Base-by-base conservation (phyloP, 2,888 invertebrate species). In the Eilema caniola region DNA sequence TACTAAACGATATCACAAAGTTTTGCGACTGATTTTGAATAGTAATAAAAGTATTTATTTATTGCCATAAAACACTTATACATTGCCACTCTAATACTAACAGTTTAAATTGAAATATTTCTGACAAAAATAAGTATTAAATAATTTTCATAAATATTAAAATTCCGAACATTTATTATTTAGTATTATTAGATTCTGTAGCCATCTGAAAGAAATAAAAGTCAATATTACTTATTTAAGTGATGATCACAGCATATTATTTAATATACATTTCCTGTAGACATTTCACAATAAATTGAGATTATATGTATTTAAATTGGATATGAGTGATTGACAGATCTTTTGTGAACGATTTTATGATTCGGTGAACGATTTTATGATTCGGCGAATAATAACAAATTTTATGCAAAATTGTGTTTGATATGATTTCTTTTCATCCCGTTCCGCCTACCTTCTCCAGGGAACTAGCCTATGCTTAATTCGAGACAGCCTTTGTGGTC, bases 211-310 rank as follows among this genome's bases (percentile, higher is more conserved):
- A 64, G 25, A n/a, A 47, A 25, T 53, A 12, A 47, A 41, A 66
- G 37, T 20, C 41, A 66, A 61, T 60, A 28, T 23, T 41, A 14
- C 14, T n/a, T 23, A n/a, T 62, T 23, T 28, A 47, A 60, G n/a
- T 1, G 2, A 31, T 66, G 56, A 67, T 70, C 59, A 70, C 23
- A 70, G 37, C 73, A 75, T 62, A 20, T 37, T 12, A 16, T 62
- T 37, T 24, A 41, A 62, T 59, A 25, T 24, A 70, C 20, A 59
- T 62, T 69, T 41, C 56, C 62, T 63, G 53, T 31, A 76, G 53
- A 69, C 41, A 68, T n/a, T 60, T 77, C 75, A 79, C 71, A 76
- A 76, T 64, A 68, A n/a, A 61, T 64, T 69, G 79, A 80, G 81
- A 76, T 79, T 78, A 73, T 64, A 57, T 63, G 33, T 56, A 25